Conservation (phyloP, 2,113 vertebrate genomes). For the Myrmecophaga tridactyla region DNA sequence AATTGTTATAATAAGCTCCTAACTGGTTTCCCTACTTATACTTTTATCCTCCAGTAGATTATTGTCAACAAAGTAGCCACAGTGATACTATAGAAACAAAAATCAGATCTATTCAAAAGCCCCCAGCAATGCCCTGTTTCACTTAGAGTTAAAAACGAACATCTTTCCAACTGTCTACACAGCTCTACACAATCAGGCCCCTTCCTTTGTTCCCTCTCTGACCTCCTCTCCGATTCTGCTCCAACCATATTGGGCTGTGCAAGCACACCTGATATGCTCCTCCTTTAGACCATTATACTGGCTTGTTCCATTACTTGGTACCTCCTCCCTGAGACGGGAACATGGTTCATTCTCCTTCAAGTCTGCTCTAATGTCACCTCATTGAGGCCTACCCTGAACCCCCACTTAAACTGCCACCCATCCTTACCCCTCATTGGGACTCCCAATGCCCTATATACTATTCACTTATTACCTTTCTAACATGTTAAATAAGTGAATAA, state of each 20-base stretch:
- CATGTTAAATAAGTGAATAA: neutral
- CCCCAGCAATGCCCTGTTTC: neutral
- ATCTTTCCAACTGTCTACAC: neutral
- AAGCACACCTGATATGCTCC: neutral
- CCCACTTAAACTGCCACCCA: neutral
- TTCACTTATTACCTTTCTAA: neutral
- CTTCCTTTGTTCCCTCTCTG: neutral
- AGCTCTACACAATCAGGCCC: neutral
- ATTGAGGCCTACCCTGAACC: neutral
- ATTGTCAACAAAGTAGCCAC: neutral
- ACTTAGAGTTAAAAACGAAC: neutral
- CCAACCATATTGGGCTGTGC: neutral
- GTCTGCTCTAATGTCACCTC: neutral
- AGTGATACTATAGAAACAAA: neutral
- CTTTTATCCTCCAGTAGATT: neutral
- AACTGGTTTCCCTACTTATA: neutral
- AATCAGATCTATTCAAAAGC: neutral
- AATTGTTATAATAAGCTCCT: neutral
- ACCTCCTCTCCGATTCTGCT: neutral
- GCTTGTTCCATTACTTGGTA: neutral
- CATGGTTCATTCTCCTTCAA: neutral
- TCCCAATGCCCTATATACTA: neutral
- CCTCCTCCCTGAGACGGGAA: neutral
- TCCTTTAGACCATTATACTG: neutral
- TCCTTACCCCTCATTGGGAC: neutral